These are phyloP conservation scores for Siniperca undulata DNA, from an alignment of 2,797 vertebrate genomes.

Conservation along the genomic window DNA sequence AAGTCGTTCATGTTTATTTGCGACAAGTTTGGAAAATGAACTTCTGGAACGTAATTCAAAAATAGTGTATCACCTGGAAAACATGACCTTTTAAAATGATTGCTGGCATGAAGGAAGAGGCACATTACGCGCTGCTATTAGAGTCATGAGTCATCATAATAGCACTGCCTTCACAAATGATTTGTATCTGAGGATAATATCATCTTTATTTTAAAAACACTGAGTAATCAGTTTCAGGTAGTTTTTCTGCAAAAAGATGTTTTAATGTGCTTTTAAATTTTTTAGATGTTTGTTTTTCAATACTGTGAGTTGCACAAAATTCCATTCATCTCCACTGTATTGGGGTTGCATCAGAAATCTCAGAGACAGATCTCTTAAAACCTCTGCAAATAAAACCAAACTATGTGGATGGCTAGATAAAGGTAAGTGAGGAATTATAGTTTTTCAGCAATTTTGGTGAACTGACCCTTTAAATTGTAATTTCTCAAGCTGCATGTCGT, in stretches of 20 bases:
- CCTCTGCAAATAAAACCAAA: background rate
- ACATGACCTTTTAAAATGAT: conserved; percentile 28
- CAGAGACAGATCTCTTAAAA: background rate
- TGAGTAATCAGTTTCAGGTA: background rate
- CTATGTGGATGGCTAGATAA: background rate
- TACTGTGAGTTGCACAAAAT: background rate
- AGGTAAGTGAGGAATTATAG: background rate
- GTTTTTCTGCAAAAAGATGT: background rate
- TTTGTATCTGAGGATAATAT: conserved; percentile 7
- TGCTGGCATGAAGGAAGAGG: conserved; percentile 25
- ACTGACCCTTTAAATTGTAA: background rate
- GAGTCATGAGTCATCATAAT: conserved; percentile 43
- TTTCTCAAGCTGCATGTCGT: background rate
- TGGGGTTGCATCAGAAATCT: background rate
- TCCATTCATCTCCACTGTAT: background rate
- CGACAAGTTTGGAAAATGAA: conserved; percentile 10
- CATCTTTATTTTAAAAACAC: conserved; percentile 16
- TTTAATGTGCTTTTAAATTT: background rate
- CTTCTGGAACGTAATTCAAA: conserved; percentile 15
- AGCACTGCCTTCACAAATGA: conserved; percentile 23
- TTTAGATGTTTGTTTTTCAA: conserved; percentile 6
- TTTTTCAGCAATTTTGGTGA: background rate
- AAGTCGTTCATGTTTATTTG: conserved; percentile 29
- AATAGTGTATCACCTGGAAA: conserved; percentile 28
- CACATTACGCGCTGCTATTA: conserved; percentile 17